Evolutionary conservation across 2,797 vertebrate species (phyloP), one percentile per base, ranked within the genome.

Genomic region (Lateolabrax maculatus): DNA sequence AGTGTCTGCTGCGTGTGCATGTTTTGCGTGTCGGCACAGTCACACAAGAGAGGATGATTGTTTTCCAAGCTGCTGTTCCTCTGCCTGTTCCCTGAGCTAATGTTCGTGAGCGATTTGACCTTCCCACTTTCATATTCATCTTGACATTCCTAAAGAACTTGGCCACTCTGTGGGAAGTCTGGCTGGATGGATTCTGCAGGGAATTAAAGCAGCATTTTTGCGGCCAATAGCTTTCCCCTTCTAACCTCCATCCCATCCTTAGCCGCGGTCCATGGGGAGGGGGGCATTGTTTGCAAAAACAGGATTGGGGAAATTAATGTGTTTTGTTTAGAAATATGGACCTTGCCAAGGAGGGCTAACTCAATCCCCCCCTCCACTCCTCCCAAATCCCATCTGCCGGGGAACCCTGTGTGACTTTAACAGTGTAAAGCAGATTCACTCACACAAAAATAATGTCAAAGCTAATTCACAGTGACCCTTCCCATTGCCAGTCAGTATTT

Each of bases 111-210:
- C 69, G 84, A 85, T 94, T 94, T 95, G 93, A 95, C 94, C 93
- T 94, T 95, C 92, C 87, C 84, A 83, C 92, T 91, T 94, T 90
- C 90, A 92, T 93, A 92, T 93, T 92, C 90, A 79, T 90, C 88
- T 90, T 94, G 90, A 95, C 95, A 95, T 95, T 95, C 94, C 94
- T 87, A 82, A 93, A 92, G 88, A 93, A 92, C 93, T 93, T 89
- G 89, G 93, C 91, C 90, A 89, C 94, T 94, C 93, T 77, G 93
- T 94, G 93, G 94, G 94, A 95, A 94, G 92, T 95, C 94, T 94
- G 92, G 85, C 93, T 93, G 82, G 80, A 87, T 81, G 89, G 82
- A 86, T 91, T 89, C 94, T 93, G 77, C 83, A 84, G 94, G 93
- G 94, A 95, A 95, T 94, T 92, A 85, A 89, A 93, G 87, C 85